Percentiles rank a stretch among this genome's conserved stretches.
Conservation (phyloP, 2,113 vertebrate genomes). For the Cepphus grylle region DNA sequence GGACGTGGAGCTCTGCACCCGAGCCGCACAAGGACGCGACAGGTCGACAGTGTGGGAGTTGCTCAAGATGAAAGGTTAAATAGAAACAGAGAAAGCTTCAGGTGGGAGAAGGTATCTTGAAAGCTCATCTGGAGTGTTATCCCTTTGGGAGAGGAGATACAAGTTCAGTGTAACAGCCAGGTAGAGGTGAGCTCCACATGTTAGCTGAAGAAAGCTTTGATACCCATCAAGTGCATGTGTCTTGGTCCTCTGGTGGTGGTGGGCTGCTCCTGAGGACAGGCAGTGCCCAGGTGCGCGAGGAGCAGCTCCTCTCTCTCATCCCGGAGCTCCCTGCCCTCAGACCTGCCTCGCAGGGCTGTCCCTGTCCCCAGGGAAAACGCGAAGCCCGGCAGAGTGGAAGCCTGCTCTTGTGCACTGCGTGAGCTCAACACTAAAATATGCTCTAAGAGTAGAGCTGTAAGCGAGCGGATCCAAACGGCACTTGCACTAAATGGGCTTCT, state of each 20-base stretch:
- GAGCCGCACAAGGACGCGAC: rapidly evolving
- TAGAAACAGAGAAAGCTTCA: not conserved
- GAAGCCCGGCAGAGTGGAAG: no score
- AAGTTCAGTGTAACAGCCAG: no score
- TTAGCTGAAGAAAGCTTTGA: not conserved
- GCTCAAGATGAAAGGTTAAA: not conserved
- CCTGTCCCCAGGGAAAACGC: not conserved
- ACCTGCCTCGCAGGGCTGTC: not conserved
- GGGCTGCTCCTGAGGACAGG: not conserved
- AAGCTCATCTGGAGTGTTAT: not conserved
- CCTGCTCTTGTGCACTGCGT: not conserved
- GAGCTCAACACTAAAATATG: not conserved
- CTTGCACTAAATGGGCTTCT: not conserved
- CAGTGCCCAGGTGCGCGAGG: not conserved
- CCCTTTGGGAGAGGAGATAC: not conserved
- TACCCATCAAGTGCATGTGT: not conserved
- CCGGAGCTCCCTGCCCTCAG: not conserved
- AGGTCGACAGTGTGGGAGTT: rapidly evolving
- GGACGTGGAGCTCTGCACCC: not conserved
- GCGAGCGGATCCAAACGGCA: no score
- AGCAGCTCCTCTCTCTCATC: not conserved
- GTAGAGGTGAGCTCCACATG: not conserved
- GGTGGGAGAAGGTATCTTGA: not conserved
- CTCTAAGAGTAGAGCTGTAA: not conserved
- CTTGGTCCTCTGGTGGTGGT: not conserved